Evolutionary conservation across 2,797 vertebrate species (phyloP).

Genomic region (Adelosebastes latens): DNA sequence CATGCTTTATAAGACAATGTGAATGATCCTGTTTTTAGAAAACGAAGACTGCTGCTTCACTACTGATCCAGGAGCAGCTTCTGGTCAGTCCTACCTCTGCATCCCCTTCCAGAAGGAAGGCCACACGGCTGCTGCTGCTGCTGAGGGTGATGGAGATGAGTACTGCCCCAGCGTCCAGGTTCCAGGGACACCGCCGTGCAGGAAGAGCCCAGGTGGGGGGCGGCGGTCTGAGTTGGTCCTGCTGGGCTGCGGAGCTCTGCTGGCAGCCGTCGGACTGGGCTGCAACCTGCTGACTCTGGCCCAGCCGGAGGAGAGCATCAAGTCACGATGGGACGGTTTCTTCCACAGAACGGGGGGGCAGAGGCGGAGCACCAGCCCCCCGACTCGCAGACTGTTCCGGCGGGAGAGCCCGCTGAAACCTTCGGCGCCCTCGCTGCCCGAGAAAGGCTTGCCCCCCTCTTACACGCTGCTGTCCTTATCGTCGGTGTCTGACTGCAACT

Average conservation of each 20-base stretch:
- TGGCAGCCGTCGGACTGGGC: conserved; percentile 92
- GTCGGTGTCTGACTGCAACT: conserved; percentile 95
- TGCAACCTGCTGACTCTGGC: conserved; percentile 87
- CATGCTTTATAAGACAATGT: not conserved
- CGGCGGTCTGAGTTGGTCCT: conserved; percentile 91
- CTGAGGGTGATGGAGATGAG: conserved; percentile 84
- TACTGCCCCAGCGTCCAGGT: conserved; percentile 83
- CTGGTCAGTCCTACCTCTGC: conserved; percentile 95
- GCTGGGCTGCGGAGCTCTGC: conserved; percentile 91
- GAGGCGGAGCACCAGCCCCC: conserved; percentile 88
- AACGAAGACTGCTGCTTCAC: conserved; percentile 90
- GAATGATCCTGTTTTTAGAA: conserved; percentile 77
- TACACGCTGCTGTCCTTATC: conserved; percentile 93
- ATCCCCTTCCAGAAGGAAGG: conserved; percentile 92
- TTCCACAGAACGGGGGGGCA: conserved; percentile 91
- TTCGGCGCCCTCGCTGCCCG: conserved; percentile 69
- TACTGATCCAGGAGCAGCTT: conserved; percentile 80
- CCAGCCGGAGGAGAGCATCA: conserved; percentile 88
- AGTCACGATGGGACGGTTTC: conserved; percentile 89
- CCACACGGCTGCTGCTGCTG: conserved; percentile 58
- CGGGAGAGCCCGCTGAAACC: conserved; percentile 84
- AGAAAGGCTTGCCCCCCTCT: conserved; percentile 77
- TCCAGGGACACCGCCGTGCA: conserved; percentile 88
- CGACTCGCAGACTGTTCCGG: conserved; percentile 90
- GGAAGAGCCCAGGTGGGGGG: conserved; percentile 85